A percentile compares a stretch with the other conserved stretches of the same genome.
Conservation (phyloP, 2,113 vertebrate species). For the Oriolus oriolus region DNA sequence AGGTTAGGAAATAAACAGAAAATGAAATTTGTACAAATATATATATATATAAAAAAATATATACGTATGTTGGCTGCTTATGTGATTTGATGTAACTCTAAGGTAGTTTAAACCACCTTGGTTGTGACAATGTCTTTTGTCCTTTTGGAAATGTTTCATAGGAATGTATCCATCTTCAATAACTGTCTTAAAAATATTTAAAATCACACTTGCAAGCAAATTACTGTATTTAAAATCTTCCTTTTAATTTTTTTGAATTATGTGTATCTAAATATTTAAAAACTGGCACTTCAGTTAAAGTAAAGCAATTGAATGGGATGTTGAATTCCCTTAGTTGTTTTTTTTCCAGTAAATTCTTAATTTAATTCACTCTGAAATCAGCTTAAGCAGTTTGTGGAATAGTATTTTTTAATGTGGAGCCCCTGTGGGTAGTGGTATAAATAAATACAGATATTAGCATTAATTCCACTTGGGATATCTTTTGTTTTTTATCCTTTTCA, state of each 20-base stretch:
- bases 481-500: neutral
- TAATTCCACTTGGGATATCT: neutral
- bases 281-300: neutral
- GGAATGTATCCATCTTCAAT: neutral
- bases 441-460: neutral
- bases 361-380: neutral
- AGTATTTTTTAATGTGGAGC: neutral
- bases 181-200: neutral
- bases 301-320: neutral
- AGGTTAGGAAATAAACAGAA: neutral
- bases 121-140: neutral
- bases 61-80: neutral
- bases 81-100: neutral
- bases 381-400: neutral
- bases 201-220: neutral
- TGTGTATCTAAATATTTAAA: neutral
- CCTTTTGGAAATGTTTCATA: neutral
- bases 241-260: neutral
- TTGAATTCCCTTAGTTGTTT: neutral
- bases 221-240: neutral
- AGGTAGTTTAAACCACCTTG: neutral
- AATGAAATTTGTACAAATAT: neutral
- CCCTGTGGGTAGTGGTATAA: neutral
- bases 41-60: neutral
- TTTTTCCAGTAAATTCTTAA: neutral